phyloP scores from a whole-genome alignment of 2,113 vertebrate species.

The Prolemur simus region DNA sequence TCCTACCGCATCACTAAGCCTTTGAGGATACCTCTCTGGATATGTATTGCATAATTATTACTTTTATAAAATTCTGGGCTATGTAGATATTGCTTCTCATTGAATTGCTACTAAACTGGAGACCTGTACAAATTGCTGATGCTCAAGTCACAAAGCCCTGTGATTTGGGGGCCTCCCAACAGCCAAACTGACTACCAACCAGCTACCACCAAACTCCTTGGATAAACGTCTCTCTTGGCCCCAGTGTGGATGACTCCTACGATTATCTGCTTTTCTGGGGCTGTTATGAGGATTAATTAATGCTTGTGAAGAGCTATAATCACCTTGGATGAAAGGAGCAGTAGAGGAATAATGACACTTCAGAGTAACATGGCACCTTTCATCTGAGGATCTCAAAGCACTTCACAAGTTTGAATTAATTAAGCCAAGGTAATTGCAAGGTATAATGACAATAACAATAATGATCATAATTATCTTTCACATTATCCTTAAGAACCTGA shows the following conservation, averaged over 20 bases:
- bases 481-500: conserved; percentile 65
- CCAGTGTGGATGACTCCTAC: conserved; percentile 40
- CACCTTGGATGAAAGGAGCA: conserved; percentile 74
- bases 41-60: background rate
- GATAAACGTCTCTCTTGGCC: conserved; percentile 61
- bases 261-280: conserved; percentile 72
- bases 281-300: conserved; percentile 74
- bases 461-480: conserved; percentile 69
- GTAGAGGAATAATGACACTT: conserved; percentile 62
- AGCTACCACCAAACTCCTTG: background rate
- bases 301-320: conserved; percentile 71
- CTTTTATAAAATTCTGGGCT: background rate
- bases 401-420: conserved; percentile 75
- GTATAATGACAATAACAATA: conserved; percentile 65
- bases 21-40: background rate
- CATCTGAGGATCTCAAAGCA: conserved; percentile 77
- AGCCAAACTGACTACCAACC: background rate
- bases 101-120: background rate
- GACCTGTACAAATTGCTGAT: background rate
- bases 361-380: conserved; percentile 68
- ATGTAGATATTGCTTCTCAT: background rate
- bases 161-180: conserved; percentile 40
- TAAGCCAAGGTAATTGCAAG: conserved; percentile 75
- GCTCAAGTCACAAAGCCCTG: background rate
- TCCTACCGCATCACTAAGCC: background rate